Conservation (phyloP, 1,140 invertebrate species). For the Tetramorium parvispinum region DNA sequence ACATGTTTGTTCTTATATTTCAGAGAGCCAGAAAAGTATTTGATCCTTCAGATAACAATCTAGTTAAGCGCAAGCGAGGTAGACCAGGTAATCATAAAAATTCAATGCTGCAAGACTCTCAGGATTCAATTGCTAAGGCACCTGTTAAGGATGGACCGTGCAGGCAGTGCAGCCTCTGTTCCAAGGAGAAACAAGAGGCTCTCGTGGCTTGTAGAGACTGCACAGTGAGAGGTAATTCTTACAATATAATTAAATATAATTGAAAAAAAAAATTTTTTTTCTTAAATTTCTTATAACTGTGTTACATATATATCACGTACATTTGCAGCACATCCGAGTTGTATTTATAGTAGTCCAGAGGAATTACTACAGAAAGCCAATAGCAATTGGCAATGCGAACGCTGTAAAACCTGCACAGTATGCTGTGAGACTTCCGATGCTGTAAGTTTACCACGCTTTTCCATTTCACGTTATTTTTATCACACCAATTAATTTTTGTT, state of each 20-base stretch:
- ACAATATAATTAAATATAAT: not conserved
- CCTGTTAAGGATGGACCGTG: slow-evolving; percentile 84
- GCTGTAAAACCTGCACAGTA: slow-evolving; percentile 90
- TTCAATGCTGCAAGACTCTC: slow-evolving; percentile 76
- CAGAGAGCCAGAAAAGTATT: slow-evolving; percentile 91
- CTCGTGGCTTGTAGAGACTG: slow-evolving; percentile 92
- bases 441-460: slow-evolving; percentile 85
- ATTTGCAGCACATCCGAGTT: slow-evolving; percentile 88
- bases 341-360: slow-evolving; percentile 88
- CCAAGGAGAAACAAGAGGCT: slow-evolving; percentile 87
- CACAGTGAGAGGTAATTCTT: slow-evolving; percentile 89
- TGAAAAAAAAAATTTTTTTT: not conserved
- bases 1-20: slow-evolving; percentile 16
- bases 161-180: slow-evolving; percentile 84
- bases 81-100: slow-evolving; percentile 87
- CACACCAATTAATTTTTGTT: not conserved
- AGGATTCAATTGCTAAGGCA: slow-evolving; percentile 77
- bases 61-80: slow-evolving; percentile 89
- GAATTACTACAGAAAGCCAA: slow-evolving; percentile 88
- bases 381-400: slow-evolving; percentile 90
- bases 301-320: slow-evolving; percentile 34
- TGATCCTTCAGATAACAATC: slow-evolving; percentile 92
- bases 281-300: not conserved
- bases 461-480: not conserved
- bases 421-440: slow-evolving; percentile 90